Evolutionary conservation across 2,888 invertebrate genomes (phyloP).

Genomic region (Tethea ocularis): DNA sequence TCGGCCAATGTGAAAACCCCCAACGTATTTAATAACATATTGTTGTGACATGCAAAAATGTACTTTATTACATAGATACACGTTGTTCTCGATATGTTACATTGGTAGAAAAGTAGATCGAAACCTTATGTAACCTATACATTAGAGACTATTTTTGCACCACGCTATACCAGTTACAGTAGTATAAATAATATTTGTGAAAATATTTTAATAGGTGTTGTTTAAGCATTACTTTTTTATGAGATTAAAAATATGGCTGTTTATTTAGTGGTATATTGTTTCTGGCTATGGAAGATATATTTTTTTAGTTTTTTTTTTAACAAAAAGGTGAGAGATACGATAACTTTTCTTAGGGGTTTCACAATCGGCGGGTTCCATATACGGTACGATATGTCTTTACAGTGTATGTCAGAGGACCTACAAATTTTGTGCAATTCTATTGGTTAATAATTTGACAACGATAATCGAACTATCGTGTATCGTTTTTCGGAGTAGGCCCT

Average conservation of each 20-base stretch:
- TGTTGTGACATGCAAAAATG: neutral
- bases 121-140: neutral
- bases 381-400: too few relatives aligned
- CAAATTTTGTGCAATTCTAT: too few relatives aligned
- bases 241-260: conserved; percentile 61
- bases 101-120: neutral
- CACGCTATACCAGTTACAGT: conserved; percentile 24
- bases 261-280: conserved; percentile 27
- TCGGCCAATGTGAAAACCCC: too few relatives aligned
- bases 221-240: conserved; percentile 28
- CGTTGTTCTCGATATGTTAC: neutral
- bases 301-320: conserved; percentile 20
- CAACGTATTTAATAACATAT: neutral
- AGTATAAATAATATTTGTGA: conserved; percentile 19
- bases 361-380: too few relatives aligned
- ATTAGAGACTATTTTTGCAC: neutral
- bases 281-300: conserved; percentile 22
- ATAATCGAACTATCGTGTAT: too few relatives aligned
- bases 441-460: too few relatives aligned
- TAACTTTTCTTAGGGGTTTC: too few relatives aligned
- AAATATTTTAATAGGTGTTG: conserved; percentile 18
- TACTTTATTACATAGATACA: conserved; percentile 1
- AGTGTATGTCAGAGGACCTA: too few relatives aligned
- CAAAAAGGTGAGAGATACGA: neutral
- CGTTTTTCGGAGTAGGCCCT: too few relatives aligned